Evolutionary conservation across 2,113 vertebrate species (phyloP), one percentile per base, ranked within the genome.

Genomic region (Chloroceryle aenea): DNA sequence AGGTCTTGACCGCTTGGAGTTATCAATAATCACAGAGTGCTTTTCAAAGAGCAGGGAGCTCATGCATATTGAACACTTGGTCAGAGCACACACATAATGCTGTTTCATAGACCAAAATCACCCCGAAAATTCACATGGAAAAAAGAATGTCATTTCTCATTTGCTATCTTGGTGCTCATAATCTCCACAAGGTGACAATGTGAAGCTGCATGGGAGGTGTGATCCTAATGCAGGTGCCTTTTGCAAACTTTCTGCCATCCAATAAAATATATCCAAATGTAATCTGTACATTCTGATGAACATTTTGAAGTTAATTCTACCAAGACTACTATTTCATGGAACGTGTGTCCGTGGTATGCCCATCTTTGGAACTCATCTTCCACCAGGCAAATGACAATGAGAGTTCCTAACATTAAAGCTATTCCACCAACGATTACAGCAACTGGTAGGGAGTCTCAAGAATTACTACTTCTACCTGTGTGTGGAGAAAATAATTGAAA

Each of bases 401-500:
- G 12, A 89, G 32, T 34, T 89, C 56, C 36, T 75, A 63, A 52
- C 17, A 68, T 40, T 55, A 81, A 78, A 94, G 55, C 19, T 50
- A 47, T 36, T 45, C 11, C 32, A 85, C 3, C 30, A 8, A 2
- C 1, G 0, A 86, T 13, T 86, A 40, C 1, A 73, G 53, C n/a
- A 76, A 55, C 26, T 59, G 9, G 16, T 38, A 53, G 50, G 14
- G 26, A 80, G 8, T 66, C 17, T 30, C 20, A 66, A 78, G 38
- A 87, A 63, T 67, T 71, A 81, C 1, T 8, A 47, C n/a, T 80
- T 17, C 21, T 55, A 63, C 6, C 20, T 83, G 47, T 14, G 68
- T 0, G 43, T 36, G 23, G 71, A 68, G 14, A 78, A 89, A 78
- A 55, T 4, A 0, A 0, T 62, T 61, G 63, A 12, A 69, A 89